Base-by-base conservation (phyloP, 2,888 invertebrate species). In the Hypercompe scribonia region DNA sequence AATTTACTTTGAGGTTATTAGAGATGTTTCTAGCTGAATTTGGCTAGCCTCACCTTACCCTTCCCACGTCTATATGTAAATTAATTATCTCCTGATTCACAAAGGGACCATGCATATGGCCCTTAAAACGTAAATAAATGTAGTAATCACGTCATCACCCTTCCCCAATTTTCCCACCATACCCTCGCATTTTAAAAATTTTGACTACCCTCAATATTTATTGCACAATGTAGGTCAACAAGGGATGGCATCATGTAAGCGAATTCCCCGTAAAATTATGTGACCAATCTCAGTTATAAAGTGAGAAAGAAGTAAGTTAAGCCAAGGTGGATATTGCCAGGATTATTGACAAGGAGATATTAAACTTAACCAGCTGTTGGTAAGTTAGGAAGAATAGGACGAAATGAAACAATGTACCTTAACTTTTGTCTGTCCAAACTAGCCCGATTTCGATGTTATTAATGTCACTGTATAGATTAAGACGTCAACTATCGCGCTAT, bases 61-160 rank as follows among this genome's bases (percentile, higher is more conserved):
- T 68, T 42, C 65, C 65, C 65, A 71, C 80, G 81, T 77, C 83
- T 84, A 82, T 78, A 74, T 75, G 75, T 73, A 36, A 67, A 33
- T 72, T 68, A 73, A 33, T 68, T 50, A 70, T 69, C 64, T 61
- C 85, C 81, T 83, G 83, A 77, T 84, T 86, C 84, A 86, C 85
- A 74, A 70, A 36, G 68, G 79, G 79, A 65, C 65, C 73, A 65
- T 65, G 69, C 67, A 68, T 67, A 34, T 54, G 63, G 70, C 46
- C 4, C 79, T 50, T 74, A 64, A 54, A 42, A 78, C 65, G 68
- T 72, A 68, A 66, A 68, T 69, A 69, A 71, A 74, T 70, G n/a
- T 31, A 83, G 71, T 73, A 75, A 70, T 78, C 33, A 58, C 78
- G 77, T 76, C 39, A 75, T 80, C 84, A 83, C 84, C 70, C 39